Base-by-base conservation (phyloP, 2,113 vertebrate species). In the Colius striatus region DNA sequence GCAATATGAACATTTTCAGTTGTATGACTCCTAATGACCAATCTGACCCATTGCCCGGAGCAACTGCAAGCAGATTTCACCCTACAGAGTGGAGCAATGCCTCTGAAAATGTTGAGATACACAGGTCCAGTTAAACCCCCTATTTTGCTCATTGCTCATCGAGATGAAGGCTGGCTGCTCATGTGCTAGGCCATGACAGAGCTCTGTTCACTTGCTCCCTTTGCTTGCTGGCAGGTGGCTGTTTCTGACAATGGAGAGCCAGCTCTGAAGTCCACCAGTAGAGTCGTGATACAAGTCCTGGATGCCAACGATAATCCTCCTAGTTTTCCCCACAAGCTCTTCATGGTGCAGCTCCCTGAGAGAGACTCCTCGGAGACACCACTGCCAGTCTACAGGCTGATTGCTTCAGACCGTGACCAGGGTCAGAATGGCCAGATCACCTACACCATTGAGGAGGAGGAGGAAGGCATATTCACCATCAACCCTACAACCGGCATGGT, bases 261-360 rank as follows among this genome's bases (percentile, higher is more conserved):
- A 5, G 26, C 97, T 5, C 90, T 99, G n/a, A 97, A 97, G 78
- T 99, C 99, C 91, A 99, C 98, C 61, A 98, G 99, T 92, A 99
- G 98, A 43, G 98, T 99, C 0, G 97, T 99, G 84, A 98, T 99
- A 79, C 90, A 96, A 50, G 96, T 99, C 54, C 84, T 98, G 66
- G 99, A 99, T 65, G 98, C 98, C 89, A 99, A 99, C 0, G 99
- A 99, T 98, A 99, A 98, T 63, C 90, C 97, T 11, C 99, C 99
- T 11, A 97, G 94, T 41, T 99, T 99, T 94, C 98, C 98, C 23
- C 98, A 99, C 82, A 99, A 99, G 82, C 98, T 98, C 45, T 99
- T 99, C 96, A 98, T 99, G 57, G 98, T 99, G 66, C 97, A 98
- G 81, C 97, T 99, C 25, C 98, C 97, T 0, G 98, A 99, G 87